Base-by-base conservation (phyloP, 1,140 invertebrate species). In the Drosophila tropicalis region DNA sequence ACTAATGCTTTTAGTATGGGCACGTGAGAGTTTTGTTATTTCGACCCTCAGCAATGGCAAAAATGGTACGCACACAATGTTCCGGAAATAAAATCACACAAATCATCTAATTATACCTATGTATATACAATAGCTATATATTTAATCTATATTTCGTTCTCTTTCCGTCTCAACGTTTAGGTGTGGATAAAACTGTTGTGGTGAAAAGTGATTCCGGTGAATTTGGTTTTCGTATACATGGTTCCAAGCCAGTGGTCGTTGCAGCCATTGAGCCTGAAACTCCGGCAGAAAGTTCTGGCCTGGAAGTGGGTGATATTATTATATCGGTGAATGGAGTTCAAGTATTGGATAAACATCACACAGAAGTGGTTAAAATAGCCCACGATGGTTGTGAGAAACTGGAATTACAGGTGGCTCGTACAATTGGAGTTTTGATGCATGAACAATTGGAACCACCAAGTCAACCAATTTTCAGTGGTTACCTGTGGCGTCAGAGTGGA, bases 151-250 rank as follows among this genome's bases (percentile, higher is more conserved):
- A 4, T n/a, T 2, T 6, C 41, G 15, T 10, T 13, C n/a, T 34
- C 0, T 1, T 19, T 25, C 55, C 40, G 51, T 1, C 19, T 51
- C 36, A 32, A 22, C 12, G 34, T 44, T 39, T 93, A 98, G 97
- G 97, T 91, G 96, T 96, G 90, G 96, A 98, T 92, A 97, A 97
- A 92, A 96, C 95, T 32, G 96, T 98, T 13, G 94, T 96, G 44
- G 96, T 98, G 0, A 94, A 94, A 72, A 94, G 96, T 51, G 95
- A 96, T 64, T 96, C 96, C 15, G 97, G 96, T 7, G 98, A 98
- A 90, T 99, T 98, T 92, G 98, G 98, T 10, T 98, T 99, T 89
- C 95, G 98, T 56, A 98, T 99, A 79, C 97, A 98, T 81, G 98
- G 98, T 10, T 98, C 97, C 64, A 97, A 98, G 79, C 98, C 98